phyloP scores from a whole-genome alignment of 2,113 vertebrate genomes.

The Suncus etruscus region DNA sequence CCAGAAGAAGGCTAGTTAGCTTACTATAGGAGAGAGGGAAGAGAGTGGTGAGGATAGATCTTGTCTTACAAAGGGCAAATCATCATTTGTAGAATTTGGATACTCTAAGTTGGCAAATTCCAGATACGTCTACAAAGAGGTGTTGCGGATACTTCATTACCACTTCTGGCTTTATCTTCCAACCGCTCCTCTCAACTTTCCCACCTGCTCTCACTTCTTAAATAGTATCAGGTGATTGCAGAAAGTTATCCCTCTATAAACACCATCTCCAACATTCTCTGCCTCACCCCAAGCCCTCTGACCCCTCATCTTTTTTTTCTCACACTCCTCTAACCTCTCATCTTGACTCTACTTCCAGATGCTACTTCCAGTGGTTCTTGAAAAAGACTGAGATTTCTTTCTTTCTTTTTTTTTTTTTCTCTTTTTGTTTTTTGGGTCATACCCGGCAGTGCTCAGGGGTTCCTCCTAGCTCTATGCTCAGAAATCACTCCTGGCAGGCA shows the following conservation, averaged over 20 bases:
- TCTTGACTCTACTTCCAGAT: not conserved
- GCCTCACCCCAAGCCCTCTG: not conserved
- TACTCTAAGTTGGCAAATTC: not conserved
- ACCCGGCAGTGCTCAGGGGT: too few species aligned
- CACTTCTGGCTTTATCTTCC: fast-evolving
- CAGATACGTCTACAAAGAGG: not conserved
- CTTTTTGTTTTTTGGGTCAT: too few species aligned
- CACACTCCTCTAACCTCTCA: not conserved
- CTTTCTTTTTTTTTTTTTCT: too few species aligned
- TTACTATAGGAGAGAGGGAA: too few species aligned
- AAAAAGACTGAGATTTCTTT: not conserved
- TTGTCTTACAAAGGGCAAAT: not conserved
- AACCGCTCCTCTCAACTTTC: not conserved
- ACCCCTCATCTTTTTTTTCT: not conserved
- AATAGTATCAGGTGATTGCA: not conserved
- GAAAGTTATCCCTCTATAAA: not conserved
- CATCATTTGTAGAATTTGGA: not conserved
- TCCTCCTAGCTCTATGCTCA: too few species aligned
- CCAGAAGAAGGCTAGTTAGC: not conserved
- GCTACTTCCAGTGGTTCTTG: not conserved
- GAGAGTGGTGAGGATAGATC: not conserved
- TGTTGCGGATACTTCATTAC: not conserved
- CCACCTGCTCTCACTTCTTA: not conserved
- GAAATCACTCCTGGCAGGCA: too few species aligned
- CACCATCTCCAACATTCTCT: not conserved